These are phyloP conservation scores for Oncorhynchus gorbuscha DNA, from an alignment of 2,113 vertebrate species.

Conservation along the genomic window DNA sequence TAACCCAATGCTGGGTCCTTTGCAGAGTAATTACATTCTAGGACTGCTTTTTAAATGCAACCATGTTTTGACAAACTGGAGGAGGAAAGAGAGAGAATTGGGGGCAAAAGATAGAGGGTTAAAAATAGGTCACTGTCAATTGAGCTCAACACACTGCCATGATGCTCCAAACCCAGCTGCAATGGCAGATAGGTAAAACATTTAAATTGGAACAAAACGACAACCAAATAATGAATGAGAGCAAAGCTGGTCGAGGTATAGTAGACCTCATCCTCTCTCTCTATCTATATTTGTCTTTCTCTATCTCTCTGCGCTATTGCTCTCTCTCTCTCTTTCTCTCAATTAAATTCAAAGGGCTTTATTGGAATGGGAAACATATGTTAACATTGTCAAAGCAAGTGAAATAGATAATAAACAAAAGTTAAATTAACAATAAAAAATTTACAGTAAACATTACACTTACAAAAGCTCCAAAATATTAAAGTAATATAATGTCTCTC, in stretches of 20 bases:
- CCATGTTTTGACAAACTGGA: conserved; percentile 53
- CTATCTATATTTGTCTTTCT: neutral
- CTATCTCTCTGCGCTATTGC: too few relatives aligned
- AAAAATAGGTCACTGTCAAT: conserved; percentile 70
- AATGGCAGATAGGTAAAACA: conserved; percentile 65
- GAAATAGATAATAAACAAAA: too few relatives aligned
- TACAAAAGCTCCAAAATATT: too few relatives aligned
- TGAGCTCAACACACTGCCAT: conserved; percentile 37
- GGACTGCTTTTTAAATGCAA: conserved; percentile 40
- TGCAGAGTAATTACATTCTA: neutral
- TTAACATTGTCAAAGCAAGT: too few relatives aligned
- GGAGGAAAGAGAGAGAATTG: conserved; percentile 47
- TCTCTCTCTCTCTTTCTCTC: neutral
- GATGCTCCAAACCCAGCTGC: conserved; percentile 62
- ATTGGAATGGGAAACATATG: too few relatives aligned
- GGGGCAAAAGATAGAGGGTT: conserved; percentile 56
- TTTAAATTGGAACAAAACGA: conserved; percentile 59
- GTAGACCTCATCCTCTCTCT: neutral
- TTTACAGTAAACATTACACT: too few relatives aligned
- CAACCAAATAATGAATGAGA: conserved; percentile 40
- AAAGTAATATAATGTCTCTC: too few relatives aligned
- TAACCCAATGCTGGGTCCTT: conserved; percentile 16
- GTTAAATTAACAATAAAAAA: too few relatives aligned
- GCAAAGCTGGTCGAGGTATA: conserved; percentile 6
- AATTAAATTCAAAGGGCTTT: too few relatives aligned